These are phyloP conservation scores for Muraenolepis orangiensis DNA, from an alignment of 2,797 vertebrate species.

Conservation along the genomic window DNA sequence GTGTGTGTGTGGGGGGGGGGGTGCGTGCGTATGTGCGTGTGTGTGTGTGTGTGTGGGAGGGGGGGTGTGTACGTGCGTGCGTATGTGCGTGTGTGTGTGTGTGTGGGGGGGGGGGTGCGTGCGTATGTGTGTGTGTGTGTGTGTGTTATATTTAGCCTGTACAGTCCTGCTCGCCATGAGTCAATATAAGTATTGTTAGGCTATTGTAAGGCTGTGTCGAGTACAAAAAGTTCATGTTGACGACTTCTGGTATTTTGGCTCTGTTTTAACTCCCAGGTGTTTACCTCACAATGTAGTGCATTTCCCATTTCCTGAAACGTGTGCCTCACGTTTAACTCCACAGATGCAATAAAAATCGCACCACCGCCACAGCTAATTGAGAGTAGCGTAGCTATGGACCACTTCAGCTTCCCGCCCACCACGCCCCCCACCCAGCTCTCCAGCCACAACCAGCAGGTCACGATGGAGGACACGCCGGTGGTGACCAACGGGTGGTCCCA, in stretches of 20 bases:
- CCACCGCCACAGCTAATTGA: constrained; percentile 35
- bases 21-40: neutral
- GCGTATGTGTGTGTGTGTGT: neutral
- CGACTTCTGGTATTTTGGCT: neutral
- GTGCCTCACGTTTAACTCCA: constrained; percentile 7
- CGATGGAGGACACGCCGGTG: constrained; percentile 31
- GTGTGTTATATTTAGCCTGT: neutral
- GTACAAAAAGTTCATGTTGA: neutral
- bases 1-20: neutral
- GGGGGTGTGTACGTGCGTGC: neutral
- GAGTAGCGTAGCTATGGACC: constrained; percentile 66
- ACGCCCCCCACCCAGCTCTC: constrained; percentile 22
- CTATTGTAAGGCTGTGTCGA: neutral
- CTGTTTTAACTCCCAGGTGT: neutral
- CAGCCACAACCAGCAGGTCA: constrained; percentile 47
- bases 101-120: neutral
- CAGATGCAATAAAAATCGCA: constrained; percentile 38
- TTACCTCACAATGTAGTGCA: neutral
- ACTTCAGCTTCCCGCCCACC: constrained; percentile 52
- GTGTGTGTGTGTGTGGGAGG: neutral
- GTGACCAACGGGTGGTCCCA: constrained; percentile 29
- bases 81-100: neutral
- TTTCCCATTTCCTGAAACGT: neutral
- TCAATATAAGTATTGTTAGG: neutral
- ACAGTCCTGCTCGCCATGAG: neutral